Evolutionary conservation across 2,888 invertebrate species (phyloP).

Genomic region (Melieria picta): DNA sequence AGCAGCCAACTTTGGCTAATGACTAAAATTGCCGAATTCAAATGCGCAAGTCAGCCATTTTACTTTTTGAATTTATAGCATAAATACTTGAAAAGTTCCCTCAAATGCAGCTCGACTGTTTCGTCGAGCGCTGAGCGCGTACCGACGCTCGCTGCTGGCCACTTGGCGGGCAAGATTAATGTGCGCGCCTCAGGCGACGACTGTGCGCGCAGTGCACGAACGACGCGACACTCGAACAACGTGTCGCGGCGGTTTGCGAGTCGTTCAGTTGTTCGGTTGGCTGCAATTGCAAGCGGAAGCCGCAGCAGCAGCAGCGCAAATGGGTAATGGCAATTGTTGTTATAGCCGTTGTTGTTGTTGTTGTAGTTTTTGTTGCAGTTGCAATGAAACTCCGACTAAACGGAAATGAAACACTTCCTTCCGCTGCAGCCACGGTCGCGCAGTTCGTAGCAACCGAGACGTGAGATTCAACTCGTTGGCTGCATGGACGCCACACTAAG

Average conservation of each 20-base stretch:
- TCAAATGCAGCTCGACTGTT: too few species aligned
- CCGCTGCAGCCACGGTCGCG: conserved; percentile 23
- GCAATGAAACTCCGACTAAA: conserved; percentile 41
- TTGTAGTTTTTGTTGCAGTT: conserved; percentile 25
- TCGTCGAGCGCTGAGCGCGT: background rate
- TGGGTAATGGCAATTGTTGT: background rate
- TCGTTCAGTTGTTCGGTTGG: background rate
- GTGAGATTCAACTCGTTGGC: background rate
- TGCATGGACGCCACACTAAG: conserved; percentile 7
- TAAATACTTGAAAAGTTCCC: too few species aligned
- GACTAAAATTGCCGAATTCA: too few species aligned
- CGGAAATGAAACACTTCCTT: conserved; percentile 50
- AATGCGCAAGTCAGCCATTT: too few species aligned
- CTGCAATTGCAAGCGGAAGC: conserved; percentile 26
- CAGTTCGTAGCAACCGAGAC: background rate
- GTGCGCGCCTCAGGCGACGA: conserved; percentile 4
- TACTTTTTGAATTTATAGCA: too few species aligned
- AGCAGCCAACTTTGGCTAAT: too few species aligned
- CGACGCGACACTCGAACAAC: background rate
- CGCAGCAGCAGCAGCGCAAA: background rate
- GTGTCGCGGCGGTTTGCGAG: too few species aligned
- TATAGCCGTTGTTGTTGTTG: conserved; percentile 30
- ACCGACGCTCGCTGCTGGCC: background rate
- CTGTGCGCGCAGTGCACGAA: background rate
- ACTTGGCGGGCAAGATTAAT: conserved; percentile 14